Percentiles rank a stretch among this genome's conserved stretches.
phyloP scores from a whole-genome alignment of 1,140 invertebrate genomes.

The Dendroctonus ponderosae region DNA sequence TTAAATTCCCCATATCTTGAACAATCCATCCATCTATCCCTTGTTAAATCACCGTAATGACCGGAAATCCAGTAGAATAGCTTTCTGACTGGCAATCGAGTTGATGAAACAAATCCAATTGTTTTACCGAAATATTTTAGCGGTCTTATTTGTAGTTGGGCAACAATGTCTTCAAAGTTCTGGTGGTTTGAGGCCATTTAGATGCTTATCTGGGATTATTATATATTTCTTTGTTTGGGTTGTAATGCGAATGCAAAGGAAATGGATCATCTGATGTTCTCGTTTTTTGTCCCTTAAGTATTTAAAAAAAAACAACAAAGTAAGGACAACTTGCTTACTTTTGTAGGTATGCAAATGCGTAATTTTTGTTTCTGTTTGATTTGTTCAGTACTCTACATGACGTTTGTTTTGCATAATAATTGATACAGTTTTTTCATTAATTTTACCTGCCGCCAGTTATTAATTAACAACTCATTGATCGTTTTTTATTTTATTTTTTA shows the following conservation, averaged over 20 bases:
- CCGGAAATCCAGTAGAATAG: slow-evolving; percentile 32
- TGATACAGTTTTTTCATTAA: too few species aligned
- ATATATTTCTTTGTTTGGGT: slow-evolving; percentile 11
- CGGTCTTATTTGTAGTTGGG: slow-evolving; percentile 18
- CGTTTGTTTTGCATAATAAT: too few species aligned
- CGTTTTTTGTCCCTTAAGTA: too few species aligned
- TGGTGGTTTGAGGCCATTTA: slow-evolving; percentile 24
- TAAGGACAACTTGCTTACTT: too few species aligned
- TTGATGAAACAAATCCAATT: slow-evolving; percentile 34
- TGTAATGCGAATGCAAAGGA: slow-evolving; percentile 13
- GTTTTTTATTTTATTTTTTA: too few species aligned
- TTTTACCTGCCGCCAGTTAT: too few species aligned
- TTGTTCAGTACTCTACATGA: too few species aligned
- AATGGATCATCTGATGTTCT: background rate
- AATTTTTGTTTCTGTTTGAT: too few species aligned
- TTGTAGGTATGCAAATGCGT: too few species aligned
- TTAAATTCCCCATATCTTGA: slow-evolving; percentile 17
- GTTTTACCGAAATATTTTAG: slow-evolving; percentile 33
- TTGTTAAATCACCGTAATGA: slow-evolving; percentile 24
- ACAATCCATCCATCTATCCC: slow-evolving; percentile 23
- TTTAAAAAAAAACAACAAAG: too few species aligned
- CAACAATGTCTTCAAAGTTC: slow-evolving; percentile 15
- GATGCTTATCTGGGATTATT: slow-evolving; percentile 23
- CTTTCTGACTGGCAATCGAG: slow-evolving; percentile 28
- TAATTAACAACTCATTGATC: too few species aligned